These are phyloP conservation scores for Babylonia areolata DNA, from an alignment of 1,140 invertebrate species.

Conservation along the genomic window DNA sequence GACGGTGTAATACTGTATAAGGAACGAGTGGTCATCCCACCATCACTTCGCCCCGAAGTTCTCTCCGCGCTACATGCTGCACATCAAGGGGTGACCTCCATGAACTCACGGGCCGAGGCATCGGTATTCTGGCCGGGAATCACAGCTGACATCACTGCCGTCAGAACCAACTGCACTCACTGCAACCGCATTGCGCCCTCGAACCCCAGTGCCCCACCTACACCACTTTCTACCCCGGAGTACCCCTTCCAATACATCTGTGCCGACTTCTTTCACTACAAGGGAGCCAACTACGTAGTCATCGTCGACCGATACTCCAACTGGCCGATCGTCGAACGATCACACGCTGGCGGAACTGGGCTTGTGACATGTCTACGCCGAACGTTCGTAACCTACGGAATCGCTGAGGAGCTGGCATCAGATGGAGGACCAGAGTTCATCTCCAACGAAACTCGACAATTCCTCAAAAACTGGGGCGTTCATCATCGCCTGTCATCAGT, in stretches of 20 bases:
- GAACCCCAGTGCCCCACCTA: too few species aligned
- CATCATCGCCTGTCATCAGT: too few species aligned
- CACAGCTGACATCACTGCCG: conserved; percentile 39
- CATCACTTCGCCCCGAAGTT: conserved; percentile 16
- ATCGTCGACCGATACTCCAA: conserved; percentile 54
- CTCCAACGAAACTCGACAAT: conserved; percentile 33
- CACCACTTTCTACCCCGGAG: conserved; percentile 27
- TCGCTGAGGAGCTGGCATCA: conserved; percentile 50
- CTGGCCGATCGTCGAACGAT: conserved; percentile 52
- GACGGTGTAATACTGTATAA: conserved; percentile 49
- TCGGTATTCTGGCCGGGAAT: conserved; percentile 54
- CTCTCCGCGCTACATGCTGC: conserved; percentile 46
- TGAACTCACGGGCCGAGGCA: conserved; percentile 48
- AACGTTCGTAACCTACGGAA: conserved; percentile 53
- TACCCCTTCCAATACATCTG: conserved; percentile 55
- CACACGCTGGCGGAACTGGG: conserved; percentile 36
- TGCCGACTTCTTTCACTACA: too few species aligned
- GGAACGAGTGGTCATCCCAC: conserved; percentile 42
- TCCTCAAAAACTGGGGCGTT: conserved; percentile 43
- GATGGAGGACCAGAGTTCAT: too few species aligned
- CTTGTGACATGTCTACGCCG: conserved; percentile 41
- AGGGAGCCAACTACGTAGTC: conserved; percentile 42
- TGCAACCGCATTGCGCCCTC: conserved; percentile 49
- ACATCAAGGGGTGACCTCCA: too few species aligned
- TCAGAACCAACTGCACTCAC: conserved; percentile 33